Conservation (phyloP, 2,113 vertebrate genomes). For the Herpetotheres cachinnans region DNA sequence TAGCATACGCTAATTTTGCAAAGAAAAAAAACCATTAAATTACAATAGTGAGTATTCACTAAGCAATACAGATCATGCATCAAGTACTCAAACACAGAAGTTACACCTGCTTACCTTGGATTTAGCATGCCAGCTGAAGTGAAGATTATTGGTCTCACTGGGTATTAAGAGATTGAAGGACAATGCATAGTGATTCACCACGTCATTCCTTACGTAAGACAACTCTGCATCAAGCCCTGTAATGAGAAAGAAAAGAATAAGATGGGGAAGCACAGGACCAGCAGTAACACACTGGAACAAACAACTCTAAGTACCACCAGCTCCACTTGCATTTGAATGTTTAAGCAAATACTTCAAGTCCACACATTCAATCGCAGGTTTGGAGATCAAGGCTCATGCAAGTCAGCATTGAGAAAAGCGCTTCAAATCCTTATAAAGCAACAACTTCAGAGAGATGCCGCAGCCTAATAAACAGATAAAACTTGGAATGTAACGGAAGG, state of each 20-base stretch:
- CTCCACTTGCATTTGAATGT: neutral
- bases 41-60: neutral
- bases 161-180: constrained; percentile 94
- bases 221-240: constrained; percentile 94
- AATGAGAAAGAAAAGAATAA: neutral
- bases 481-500: neutral
- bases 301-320: neutral
- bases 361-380: neutral
- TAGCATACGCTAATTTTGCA: neutral
- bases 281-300: neutral
- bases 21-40: neutral
- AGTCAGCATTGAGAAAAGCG: accelerated
- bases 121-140: constrained; percentile 95
- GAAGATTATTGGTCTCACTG: constrained; percentile 92
- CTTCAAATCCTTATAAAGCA: neutral
- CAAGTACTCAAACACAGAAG: neutral
- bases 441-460: neutral
- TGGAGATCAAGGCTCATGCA: neutral
- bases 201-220: constrained; percentile 93
- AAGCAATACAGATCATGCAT: neutral
- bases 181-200: constrained; percentile 91
- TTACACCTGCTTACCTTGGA: constrained; percentile 76
- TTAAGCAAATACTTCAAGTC: neutral
- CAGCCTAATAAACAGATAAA: neutral
- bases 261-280: neutral